These are phyloP conservation scores for Sarcophaga rosellei DNA, from an alignment of 2,888 invertebrate genomes.

Conservation along the genomic window DNA sequence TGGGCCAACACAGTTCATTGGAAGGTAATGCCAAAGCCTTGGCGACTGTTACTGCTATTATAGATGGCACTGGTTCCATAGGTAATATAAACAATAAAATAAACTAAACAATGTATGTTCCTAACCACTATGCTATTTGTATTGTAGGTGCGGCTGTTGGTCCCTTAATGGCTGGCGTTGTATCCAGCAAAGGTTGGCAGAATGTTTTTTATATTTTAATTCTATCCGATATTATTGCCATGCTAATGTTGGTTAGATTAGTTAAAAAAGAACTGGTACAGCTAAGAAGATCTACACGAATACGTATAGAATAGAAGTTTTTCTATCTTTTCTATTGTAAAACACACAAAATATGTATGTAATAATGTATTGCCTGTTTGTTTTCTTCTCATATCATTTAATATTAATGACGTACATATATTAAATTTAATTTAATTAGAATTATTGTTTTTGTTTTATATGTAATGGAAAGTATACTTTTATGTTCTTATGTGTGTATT, in stretches of 20 bases:
- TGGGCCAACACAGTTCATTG: constrained; percentile 92
- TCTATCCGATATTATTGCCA: constrained; percentile 88
- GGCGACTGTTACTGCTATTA: constrained; percentile 98
- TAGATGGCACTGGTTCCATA: constrained; percentile 93
- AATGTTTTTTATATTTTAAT: constrained; percentile 96
- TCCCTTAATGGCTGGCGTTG: constrained; percentile 92
- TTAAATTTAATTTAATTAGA: constrained; percentile 9
- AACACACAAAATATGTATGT: constrained; percentile 8
- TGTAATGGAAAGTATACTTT: neutral
- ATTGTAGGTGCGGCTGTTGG: constrained; percentile 92
- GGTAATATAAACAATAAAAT: constrained; percentile 69
- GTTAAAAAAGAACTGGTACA: constrained; percentile 81
- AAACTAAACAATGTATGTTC: neutral
- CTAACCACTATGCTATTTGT: neutral
- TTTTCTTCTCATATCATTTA: constrained; percentile 44
- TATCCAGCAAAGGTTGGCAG: constrained; percentile 89
- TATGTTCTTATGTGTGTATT: neutral
- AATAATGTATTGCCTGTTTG: constrained; percentile 16
- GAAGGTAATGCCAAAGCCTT: constrained; percentile 93
- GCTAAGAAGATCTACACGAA: constrained; percentile 74
- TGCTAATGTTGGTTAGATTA: constrained; percentile 85
- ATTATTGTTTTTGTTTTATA: constrained; percentile 11
- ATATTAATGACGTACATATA: neutral
- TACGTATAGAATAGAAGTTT: constrained; percentile 75
- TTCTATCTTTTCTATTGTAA: neutral